Percentiles rank a stretch among this genome's conserved stretches.
phyloP scores from a whole-genome alignment of 2,797 vertebrate species.

The Enteromius unitaeniatus region DNA sequence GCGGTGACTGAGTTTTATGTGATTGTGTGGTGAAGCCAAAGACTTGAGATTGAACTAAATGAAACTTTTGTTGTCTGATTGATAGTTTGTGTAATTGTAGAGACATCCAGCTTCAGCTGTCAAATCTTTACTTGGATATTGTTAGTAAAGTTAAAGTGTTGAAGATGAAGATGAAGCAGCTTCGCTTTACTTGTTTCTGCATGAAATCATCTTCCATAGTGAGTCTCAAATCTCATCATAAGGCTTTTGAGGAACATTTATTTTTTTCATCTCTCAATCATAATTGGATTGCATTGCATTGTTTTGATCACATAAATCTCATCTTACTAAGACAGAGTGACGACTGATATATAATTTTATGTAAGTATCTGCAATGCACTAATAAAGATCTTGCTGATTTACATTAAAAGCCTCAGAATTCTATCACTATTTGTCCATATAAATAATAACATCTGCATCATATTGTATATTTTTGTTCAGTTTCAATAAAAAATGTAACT shows the following conservation, averaged over 20 bases:
- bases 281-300: background rate
- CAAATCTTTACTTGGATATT: background rate
- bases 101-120: background rate
- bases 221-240: background rate
- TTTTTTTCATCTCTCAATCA: background rate
- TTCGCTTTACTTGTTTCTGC: too few relatives aligned
- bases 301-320: background rate
- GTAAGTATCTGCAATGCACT: background rate
- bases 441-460: background rate
- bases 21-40: background rate
- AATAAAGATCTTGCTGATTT: background rate
- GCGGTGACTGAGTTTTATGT: background rate
- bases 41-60: background rate
- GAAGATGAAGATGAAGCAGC: background rate
- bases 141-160: background rate
- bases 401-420: background rate
- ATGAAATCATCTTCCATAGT: background rate
- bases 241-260: background rate
- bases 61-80: background rate
- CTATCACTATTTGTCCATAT: background rate
- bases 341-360: background rate
- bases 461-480: background rate
- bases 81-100: background rate
- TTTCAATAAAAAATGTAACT: background rate
- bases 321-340: background rate